phyloP scores from a whole-genome alignment of 2,797 vertebrate species.

The Cheirogaleus major region DNA sequence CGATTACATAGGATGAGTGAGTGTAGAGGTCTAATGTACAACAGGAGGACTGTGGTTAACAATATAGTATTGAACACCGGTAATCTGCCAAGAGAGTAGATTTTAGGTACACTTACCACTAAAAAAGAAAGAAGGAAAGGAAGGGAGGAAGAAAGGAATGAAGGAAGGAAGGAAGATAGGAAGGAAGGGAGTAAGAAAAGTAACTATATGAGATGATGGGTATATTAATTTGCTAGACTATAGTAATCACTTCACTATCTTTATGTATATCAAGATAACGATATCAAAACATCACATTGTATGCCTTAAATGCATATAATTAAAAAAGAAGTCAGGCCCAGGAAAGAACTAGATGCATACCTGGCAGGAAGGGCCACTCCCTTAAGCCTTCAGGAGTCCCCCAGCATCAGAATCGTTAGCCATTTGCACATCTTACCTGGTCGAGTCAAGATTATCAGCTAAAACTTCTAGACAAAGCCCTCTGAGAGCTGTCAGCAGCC shows the following conservation, averaged over 20 bases:
- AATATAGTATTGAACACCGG: background rate
- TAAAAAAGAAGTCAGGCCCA: background rate
- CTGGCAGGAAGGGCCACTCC: background rate
- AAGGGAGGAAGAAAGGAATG: background rate
- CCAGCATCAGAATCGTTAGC: background rate
- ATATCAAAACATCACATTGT: background rate
- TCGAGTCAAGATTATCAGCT: background rate
- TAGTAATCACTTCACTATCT: background rate
- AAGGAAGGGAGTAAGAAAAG: background rate
- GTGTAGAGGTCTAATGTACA: background rate
- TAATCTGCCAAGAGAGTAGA: background rate
- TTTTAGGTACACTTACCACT: background rate
- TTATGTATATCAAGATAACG: background rate
- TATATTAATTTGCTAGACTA: background rate
- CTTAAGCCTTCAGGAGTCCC: background rate
- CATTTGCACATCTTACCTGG: background rate
- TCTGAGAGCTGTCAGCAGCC: background rate
- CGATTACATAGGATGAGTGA: background rate
- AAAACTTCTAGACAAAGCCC: background rate
- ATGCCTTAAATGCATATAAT: background rate
- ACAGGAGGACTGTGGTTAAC: background rate
- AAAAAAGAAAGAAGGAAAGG: too few species aligned
- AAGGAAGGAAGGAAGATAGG: background rate
- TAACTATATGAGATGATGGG: background rate
- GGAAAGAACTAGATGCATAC: background rate